These are phyloP conservation scores for Telenomus remus DNA, from an alignment of 1,140 invertebrate species.

Conservation along the genomic window DNA sequence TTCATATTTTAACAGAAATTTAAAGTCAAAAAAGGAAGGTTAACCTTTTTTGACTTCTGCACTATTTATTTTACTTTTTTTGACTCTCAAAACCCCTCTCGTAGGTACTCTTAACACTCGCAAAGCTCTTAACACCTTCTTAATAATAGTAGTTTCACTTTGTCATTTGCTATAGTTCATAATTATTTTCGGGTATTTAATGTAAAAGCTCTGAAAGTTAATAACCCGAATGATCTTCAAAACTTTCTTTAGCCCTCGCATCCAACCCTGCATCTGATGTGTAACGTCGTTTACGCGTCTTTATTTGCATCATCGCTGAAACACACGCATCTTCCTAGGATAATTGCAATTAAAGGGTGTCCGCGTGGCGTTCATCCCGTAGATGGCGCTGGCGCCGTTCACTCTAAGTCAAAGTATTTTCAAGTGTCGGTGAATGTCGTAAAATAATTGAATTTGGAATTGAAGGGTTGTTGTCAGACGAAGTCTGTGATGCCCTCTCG, in stretches of 20 bases:
- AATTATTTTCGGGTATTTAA: no score
- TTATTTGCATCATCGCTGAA: background rate
- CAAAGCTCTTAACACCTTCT: no score
- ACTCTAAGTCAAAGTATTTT: slow-evolving; percentile 55
- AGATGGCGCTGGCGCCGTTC: slow-evolving; percentile 11
- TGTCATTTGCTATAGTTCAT: no score
- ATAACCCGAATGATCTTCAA: background rate
- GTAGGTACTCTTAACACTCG: no score
- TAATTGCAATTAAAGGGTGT: slow-evolving; percentile 49
- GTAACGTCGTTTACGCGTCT: background rate
- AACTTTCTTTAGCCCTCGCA: background rate
- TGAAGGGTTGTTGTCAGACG: slow-evolving; percentile 67
- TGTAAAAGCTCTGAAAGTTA: no score
- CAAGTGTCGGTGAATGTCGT: slow-evolving; percentile 51
- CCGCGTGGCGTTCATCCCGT: slow-evolving; percentile 7
- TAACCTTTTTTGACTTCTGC: no score
- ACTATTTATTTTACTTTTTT: no score
- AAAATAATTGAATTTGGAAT: slow-evolving; percentile 73
- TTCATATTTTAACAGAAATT: no score
- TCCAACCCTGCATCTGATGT: background rate
- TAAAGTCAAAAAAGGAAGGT: no score
- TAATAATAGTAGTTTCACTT: no score
- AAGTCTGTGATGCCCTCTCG: slow-evolving; percentile 50
- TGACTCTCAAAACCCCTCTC: no score
- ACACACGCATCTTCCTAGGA: slow-evolving; percentile 5